Base-by-base conservation (phyloP, 2,113 vertebrate genomes). In the Phocoena phocoena region DNA sequence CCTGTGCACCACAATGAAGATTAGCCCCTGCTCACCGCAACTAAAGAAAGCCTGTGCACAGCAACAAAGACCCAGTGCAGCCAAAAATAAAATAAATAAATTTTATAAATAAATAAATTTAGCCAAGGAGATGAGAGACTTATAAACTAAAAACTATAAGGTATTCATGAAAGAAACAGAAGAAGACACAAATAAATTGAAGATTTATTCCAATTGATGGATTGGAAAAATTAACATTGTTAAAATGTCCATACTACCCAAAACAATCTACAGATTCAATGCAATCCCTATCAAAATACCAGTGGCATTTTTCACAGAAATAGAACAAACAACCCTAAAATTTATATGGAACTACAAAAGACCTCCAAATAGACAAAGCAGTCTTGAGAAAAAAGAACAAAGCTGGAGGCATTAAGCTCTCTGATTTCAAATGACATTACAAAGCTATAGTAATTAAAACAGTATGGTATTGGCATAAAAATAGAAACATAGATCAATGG, bases 21-120 rank as follows among this genome's bases (percentile, higher is more conserved):
- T 0, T 53, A 15, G 50, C 14, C 50, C 50, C 4, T 0, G 0
- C 4, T 53, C 4, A 2, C 50, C 0, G 0, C 50, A 53, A 53
- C 4, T 53, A 53, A 53, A 53, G 50, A 53, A 53, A 53, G 50
- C 14, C 3, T 4, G 5, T 53, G 14, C 50, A 53, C 50, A 15
- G 50, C 50, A 53, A 53, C 14, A 53, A 53, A 53, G 50, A 53
- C 50, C 1, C 50, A 53, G 50, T 5, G 50, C 50, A 53, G 14
- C 50, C 50, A 53, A 53, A 53, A 53, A 53, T 15, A 53, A 53
- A 53, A 53, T 53, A 53, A 53, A 53, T 53, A 53, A 15, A 15
- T 15, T 53, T 53, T 15, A 3, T 14, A 50, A 50, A 50, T 14
- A 50, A 53, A 55, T n/a, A 79, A 79, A 79, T 31, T 53, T 53